Evolutionary conservation across 1,140 invertebrate species (phyloP), one percentile per base, ranked within the genome.

Genomic region (Hydropsyche tenuis): DNA sequence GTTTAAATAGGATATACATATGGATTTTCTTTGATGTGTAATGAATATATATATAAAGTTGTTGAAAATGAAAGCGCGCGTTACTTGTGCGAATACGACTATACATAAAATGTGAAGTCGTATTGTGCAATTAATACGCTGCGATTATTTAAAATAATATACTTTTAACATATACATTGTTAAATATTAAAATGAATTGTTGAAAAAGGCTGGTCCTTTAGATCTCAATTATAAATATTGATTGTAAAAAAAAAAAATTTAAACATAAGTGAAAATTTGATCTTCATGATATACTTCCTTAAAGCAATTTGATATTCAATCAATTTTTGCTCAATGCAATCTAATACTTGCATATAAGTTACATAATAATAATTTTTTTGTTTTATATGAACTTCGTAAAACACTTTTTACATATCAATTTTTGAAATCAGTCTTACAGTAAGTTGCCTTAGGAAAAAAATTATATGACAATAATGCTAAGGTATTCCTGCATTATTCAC

Each of bases 131-230:
- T 48, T 2, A 2, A 48, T 48, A 48, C 2, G 16, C 14, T 48
- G 2, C 2, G 4, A 16, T n/a, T 4, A 48, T 48, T 48, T 4
- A 16, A 16, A 48, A 48, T 48, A 48, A 48, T n/a, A n/a, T n/a
- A n/a, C n/a, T n/a, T n/a, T n/a, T n/a, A n/a, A n/a, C n/a, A 48
- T 48, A 3, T 56, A 22, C 51, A 25, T 30, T 70, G 48, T 70
- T 56, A 70, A 37, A 18, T 70, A 46, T 70, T 70, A 53, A 42
- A 37, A 9, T 42, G 37, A 70, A 70, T 56, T 68, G 65, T 68
- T 68, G 46, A 68, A 56, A 70, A 70, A 56, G 68, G 68, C 68
- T 70, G 68, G 68, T 70, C 68, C 68, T 70, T 70, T 70, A 37
- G 20, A 60, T 18, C 43, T 60, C 30, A 65, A 45, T 43, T 65